These are phyloP conservation scores for Drosophila busckii DNA, from an alignment of 1,140 invertebrate genomes.

Conservation along the genomic window DNA sequence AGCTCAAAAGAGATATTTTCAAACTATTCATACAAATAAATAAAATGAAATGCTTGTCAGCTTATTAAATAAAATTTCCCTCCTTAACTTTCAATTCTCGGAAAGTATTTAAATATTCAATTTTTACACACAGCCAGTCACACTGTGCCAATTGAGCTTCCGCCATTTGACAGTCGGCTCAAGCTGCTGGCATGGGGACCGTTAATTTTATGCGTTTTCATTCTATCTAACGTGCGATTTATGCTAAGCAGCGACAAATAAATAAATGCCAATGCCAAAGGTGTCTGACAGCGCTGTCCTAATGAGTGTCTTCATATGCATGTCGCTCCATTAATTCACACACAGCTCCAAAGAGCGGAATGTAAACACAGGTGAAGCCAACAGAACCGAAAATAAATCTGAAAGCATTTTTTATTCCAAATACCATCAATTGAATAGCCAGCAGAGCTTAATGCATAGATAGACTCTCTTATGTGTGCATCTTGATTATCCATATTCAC, in stretches of 20 bases:
- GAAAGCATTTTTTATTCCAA: too few species aligned
- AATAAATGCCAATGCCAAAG: constrained; percentile 52
- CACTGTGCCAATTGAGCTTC: constrained; percentile 35
- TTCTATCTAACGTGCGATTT: constrained; percentile 66
- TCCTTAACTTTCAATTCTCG: too few species aligned
- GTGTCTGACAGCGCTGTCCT: constrained; percentile 43
- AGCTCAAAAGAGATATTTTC: neutral
- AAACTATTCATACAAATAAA: too few species aligned
- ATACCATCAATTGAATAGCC: too few species aligned
- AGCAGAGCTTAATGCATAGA: too few species aligned
- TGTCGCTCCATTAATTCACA: constrained; percentile 20
- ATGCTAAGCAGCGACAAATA: constrained; percentile 65
- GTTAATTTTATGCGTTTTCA: constrained; percentile 73
- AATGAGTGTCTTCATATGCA: constrained; percentile 37
- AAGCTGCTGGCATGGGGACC: constrained; percentile 25
- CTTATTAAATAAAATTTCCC: too few species aligned
- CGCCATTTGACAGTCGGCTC: constrained; percentile 18
- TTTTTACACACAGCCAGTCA: neutral
- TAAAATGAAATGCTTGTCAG: too few species aligned
- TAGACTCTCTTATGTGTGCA: too few species aligned
- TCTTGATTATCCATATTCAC: too few species aligned
- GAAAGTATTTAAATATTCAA: neutral
- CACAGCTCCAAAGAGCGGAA: constrained; percentile 1
- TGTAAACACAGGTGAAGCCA: too few species aligned
- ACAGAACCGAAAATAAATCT: too few species aligned